A percentile compares a stretch with the other conserved stretches of the same genome.
phyloP scores from a whole-genome alignment of 2,797 vertebrate species.

The Aythya fuligula region DNA sequence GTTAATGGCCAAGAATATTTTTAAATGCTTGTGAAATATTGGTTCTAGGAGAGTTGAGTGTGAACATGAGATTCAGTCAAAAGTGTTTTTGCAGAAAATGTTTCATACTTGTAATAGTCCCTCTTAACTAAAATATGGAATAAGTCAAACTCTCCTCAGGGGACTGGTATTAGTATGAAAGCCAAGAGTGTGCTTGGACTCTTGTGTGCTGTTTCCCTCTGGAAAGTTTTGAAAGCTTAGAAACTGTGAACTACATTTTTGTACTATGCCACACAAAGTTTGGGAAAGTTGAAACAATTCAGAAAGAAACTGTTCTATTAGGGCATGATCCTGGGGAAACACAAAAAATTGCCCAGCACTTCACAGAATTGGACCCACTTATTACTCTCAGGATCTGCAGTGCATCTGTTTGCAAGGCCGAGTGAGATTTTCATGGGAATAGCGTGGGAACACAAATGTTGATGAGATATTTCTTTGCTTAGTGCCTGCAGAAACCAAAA shows the following conservation, averaged over 20 bases:
- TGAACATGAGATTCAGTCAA: slow-evolving; percentile 23
- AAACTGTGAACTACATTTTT: slow-evolving; percentile 2
- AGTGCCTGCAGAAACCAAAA: slow-evolving; percentile 21
- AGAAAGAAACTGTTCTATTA: neutral
- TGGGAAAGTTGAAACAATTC: slow-evolving; percentile 14
- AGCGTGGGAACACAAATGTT: slow-evolving; percentile 10
- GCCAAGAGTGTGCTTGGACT: slow-evolving; percentile 1
- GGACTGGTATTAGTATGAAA: neutral
- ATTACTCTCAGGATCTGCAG: neutral
- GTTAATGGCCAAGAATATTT: neutral
- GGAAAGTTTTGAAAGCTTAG: slow-evolving; percentile 49
- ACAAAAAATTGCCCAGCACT: neutral
- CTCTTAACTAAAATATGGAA: slow-evolving; percentile 37
- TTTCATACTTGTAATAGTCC: slow-evolving; percentile 29
- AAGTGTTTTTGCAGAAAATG: slow-evolving; percentile 23
- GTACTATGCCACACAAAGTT: neutral
- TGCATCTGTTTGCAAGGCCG: slow-evolving; percentile 12
- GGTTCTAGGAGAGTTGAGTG: slow-evolving; percentile 11
- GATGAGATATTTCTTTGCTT: neutral
- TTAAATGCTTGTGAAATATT: slow-evolving; percentile 30
- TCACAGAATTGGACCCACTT: neutral
- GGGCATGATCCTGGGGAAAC: neutral
- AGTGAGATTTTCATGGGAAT: slow-evolving; percentile 39
- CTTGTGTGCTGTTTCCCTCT: neutral
- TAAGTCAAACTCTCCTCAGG: slow-evolving; percentile 31